Percentiles rank a stretch among this genome's conserved stretches.
Conservation (phyloP, 2,113 vertebrate species). For the Hemicordylus capensis region DNA sequence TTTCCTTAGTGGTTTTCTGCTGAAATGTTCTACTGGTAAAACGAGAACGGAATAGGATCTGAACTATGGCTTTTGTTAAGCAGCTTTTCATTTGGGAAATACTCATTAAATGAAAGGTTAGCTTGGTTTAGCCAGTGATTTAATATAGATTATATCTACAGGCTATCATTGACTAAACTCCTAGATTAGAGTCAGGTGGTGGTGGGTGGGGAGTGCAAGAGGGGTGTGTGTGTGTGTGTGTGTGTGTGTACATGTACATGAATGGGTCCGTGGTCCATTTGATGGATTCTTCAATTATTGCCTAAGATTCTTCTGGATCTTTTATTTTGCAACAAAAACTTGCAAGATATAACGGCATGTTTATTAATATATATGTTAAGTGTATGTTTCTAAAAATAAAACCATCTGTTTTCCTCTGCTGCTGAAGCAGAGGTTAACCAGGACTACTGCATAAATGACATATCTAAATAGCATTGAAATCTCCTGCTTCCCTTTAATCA, state of each 20-base stretch:
- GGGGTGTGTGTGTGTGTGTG: not conserved
- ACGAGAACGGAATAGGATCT: not conserved
- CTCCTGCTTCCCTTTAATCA: not conserved
- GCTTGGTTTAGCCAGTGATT: not conserved
- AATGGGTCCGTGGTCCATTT: too few species aligned
- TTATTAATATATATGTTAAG: not conserved
- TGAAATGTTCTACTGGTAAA: not conserved
- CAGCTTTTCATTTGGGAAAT: not conserved
- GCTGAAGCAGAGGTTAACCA: not conserved
- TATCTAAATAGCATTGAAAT: not conserved
- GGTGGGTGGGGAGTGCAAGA: too few species aligned
- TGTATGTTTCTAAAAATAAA: constrained; percentile 15
- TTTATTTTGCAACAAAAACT: not conserved
- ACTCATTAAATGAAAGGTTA: not conserved
- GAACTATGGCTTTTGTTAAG: not conserved
- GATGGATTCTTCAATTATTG: not conserved
- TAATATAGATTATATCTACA: not conserved
- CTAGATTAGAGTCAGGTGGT: not conserved
- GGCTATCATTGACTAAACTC: not conserved
- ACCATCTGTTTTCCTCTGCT: not conserved
- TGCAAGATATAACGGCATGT: not conserved
- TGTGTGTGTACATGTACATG: too few species aligned
- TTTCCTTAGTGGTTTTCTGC: not conserved
- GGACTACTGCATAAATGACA: not conserved
- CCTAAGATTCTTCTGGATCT: not conserved